Evolutionary conservation across 1,140 invertebrate genomes (phyloP), one percentile per base, ranked within the genome.

Genomic region (Cepaea nemoralis): DNA sequence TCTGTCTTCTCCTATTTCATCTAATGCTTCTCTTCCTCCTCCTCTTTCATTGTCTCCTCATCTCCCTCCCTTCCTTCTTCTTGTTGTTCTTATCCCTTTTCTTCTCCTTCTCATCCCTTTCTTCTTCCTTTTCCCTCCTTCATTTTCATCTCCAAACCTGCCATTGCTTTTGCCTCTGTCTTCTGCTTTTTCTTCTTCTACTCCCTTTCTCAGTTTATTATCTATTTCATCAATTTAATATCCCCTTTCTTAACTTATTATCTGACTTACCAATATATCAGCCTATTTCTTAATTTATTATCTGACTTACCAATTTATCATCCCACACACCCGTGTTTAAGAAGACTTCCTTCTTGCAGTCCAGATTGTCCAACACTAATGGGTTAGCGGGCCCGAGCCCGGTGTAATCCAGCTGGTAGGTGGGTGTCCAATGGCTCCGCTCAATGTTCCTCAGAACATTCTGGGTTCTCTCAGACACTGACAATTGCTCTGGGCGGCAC

Each of bases 361-460:
- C 86, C 14, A 86, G 73, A 73, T 91, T 91, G 79, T 91, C 89
- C 31, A 91, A 84, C 24, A 85, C 83, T 82, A 86, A 82, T 12
- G 90, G 86, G 82, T 91, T 90, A 31, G 82, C 75, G 0, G 89
- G 89, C 12, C 90, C 90, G 8, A 91, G 77, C 0, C 89, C 89
- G 0, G 89, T 90, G 82, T 89, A 87, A 39, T 88, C 83, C 39
- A 87, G 67, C 69, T 90, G 78, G 37, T 91, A 87, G 0, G 84
- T 87, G 33, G 89, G 89, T 40, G 85, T 82, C 90, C 89, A 91
- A 37, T 91, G 90, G 67, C 87, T 80, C 1, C 90, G 82, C 82
- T 91, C 90, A 10, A 91, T 69, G 81, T 91, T 91, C n/a, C 88
- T 83, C 63, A 90, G 37, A 0, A 87, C 83, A 78, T 90, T 89